Percentiles rank a stretch among this genome's conserved stretches.
Evolutionary conservation across 2,113 vertebrate species (phyloP).

Genomic region (Rhodinocichla rosea): DNA sequence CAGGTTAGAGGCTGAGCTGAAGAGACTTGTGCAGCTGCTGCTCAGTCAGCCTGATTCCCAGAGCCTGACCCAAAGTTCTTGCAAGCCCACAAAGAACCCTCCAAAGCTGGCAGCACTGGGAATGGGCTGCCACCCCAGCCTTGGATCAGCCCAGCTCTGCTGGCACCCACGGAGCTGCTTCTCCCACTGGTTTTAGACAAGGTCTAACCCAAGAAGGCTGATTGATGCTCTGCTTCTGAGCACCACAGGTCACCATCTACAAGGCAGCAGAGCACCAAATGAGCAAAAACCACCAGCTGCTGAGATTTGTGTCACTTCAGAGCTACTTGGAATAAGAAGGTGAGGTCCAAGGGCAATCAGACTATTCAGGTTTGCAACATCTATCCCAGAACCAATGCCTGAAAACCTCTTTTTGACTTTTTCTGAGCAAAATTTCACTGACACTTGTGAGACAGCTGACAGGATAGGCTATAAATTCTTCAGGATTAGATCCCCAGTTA

Average conservation of each 20-base stretch:
- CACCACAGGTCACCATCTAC: background rate
- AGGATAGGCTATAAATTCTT: background rate
- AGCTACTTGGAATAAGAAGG: background rate
- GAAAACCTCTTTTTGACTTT: background rate
- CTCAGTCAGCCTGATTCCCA: background rate
- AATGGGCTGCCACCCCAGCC: accelerated
- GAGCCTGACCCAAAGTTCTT: background rate
- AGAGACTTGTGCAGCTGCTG: background rate
- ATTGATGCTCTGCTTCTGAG: background rate
- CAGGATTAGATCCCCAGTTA: background rate
- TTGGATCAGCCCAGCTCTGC: background rate
- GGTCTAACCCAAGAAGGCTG: background rate
- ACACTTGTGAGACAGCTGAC: background rate
- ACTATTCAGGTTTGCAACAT: background rate
- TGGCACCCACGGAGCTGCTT: background rate
- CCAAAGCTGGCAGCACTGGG: background rate
- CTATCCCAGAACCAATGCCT: background rate
- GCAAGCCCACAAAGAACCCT: background rate
- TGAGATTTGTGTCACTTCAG: background rate
- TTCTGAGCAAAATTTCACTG: background rate
- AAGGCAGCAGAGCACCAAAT: background rate
- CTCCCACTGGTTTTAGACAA: background rate
- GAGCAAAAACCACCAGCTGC: background rate
- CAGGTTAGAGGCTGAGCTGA: background rate
- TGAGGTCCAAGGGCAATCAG: background rate